A percentile compares a stretch with the other conserved stretches of the same genome.
These are phyloP conservation scores for Nothocercus julius DNA, from an alignment of 2,113 vertebrate species.

Conservation along the genomic window DNA sequence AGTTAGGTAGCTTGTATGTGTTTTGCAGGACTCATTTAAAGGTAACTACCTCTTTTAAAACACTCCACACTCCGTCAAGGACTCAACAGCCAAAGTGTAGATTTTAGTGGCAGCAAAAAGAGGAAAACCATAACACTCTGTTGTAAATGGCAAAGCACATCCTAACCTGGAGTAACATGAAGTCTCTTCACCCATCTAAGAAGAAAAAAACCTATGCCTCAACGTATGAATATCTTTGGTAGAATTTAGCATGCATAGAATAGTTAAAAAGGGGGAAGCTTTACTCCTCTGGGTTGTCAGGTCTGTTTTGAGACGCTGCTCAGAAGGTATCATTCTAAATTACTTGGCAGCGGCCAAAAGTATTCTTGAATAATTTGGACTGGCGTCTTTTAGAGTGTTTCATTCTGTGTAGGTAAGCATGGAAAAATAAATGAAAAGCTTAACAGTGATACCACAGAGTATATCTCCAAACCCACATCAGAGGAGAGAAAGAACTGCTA, in stretches of 20 bases:
- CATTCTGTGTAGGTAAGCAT: slow-evolving; percentile 78
- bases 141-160: not conserved
- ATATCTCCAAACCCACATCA: slow-evolving; percentile 84
- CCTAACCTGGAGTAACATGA: not conserved
- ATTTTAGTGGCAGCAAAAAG: not conserved
- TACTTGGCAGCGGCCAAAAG: slow-evolving; percentile 81
- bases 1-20: not conserved
- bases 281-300: slow-evolving; percentile 64
- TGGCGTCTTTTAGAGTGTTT: slow-evolving; percentile 75
- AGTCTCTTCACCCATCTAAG: not conserved
- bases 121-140: not conserved
- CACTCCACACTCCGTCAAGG: not conserved
- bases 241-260: not conserved
- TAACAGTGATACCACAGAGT: slow-evolving; percentile 83
- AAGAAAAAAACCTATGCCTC: not conserved
- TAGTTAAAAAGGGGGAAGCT: not conserved
- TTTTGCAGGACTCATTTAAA: not conserved
- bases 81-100: not conserved
- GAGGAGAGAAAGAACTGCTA: slow-evolving; percentile 78
- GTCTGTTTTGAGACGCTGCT: slow-evolving; percentile 82
- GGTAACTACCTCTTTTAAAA: not conserved
- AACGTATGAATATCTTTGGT: slow-evolving; percentile 23
- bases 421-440: slow-evolving; percentile 83
- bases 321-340: slow-evolving; percentile 81
- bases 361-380: slow-evolving; percentile 85